Evolutionary conservation across 1,140 invertebrate genomes (phyloP), one percentile per base, ranked within the genome.

Genomic region (Phortica variegata): DNA sequence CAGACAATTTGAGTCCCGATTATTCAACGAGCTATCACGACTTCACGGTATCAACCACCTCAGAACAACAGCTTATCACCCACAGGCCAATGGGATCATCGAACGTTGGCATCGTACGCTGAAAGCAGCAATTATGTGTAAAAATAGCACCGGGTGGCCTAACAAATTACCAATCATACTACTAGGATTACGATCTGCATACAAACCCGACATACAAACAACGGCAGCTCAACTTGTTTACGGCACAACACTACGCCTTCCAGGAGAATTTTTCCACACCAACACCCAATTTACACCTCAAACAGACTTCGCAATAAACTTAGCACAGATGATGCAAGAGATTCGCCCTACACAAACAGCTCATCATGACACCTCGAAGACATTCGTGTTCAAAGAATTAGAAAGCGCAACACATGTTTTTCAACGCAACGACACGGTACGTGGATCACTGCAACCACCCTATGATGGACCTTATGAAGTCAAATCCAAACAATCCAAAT

Each of bases 381-480:
- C 49, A n/a, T 65, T 71, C 49, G 43, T 62, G 0, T 43, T 49
- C 32, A 43, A 52, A 3, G 59, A 73, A 23, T 46, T 75, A 19
- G 9, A 43, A n/a, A 61, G 48, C 0, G 50, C 34, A 18, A 43
- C 56, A 26, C 62, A 65, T 38, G 73, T 77, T 5, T 78, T 78
- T 26, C 12, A 77, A 6, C 59, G 77, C 3, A 51, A 60, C 38
- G 76, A 75, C 33, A 52, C 49, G 12, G 66, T 76, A 0, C 49
- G 61, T 9, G 32, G 16, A 16, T 53, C 73, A 3, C 57, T 77
- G n/a, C 53, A 75, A 52, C 59, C 63, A 33, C 76, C 75, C 1
- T 78, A 78, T 43, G 55, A 57, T 5, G 76, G 78, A 32, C 75
- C 75, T 1, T 77, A 56, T 47, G 38, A 54, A 37, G 72, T 78